Evolutionary conservation across 2,113 vertebrate genomes (phyloP), one percentile per base, ranked within the genome.

Genomic region (Lepus europaeus): DNA sequence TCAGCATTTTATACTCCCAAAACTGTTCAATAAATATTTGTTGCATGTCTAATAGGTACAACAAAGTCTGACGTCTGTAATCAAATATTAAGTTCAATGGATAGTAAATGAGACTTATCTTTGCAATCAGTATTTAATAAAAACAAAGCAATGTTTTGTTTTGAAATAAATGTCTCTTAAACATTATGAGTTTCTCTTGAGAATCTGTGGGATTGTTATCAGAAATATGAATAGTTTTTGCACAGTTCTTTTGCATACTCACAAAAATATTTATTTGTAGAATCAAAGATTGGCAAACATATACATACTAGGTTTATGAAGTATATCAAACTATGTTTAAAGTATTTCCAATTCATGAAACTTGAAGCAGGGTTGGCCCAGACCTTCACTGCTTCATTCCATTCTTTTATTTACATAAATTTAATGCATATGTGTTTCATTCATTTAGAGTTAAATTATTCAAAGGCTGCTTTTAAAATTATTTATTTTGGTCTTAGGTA

Each of bases 401-500:
- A 78, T 87, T 33, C 7, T 91, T 92, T 1, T 92, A 78, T 87
- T 95, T 94, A 73, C 6, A 16, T 66, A 92, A 95, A 84, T 80
- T 53, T 85, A 89, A 87, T 68, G 8, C 66, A 80, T 33, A 31
- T 94, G 85, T 63, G 7, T 89, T 95, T 96, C 79, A 95, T 86
- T 95, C 70, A 77, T 80, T 95, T 95, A 92, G 2, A 95, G 29
- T 89, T 85, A 94, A 96, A 93, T 95, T 88, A 85, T 87, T 90
- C 64, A 93, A 89, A 93, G 94, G 63, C 89, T 89, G n/a, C 53
- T 92, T 93, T 94, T 95, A 82, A 87, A 72, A 78, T 70, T 95
- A 53, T 81, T 95, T 96, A 74, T 85, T 96, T 95, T 93, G n/a
- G 94, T 93, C 70, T 95, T 96, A 91, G 31, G 86, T 95, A 92